A percentile compares a stretch with the other conserved stretches of the same genome.
Conservation (phyloP, 64 coral and sea anemone species). For the Montipora foliosa region DNA sequence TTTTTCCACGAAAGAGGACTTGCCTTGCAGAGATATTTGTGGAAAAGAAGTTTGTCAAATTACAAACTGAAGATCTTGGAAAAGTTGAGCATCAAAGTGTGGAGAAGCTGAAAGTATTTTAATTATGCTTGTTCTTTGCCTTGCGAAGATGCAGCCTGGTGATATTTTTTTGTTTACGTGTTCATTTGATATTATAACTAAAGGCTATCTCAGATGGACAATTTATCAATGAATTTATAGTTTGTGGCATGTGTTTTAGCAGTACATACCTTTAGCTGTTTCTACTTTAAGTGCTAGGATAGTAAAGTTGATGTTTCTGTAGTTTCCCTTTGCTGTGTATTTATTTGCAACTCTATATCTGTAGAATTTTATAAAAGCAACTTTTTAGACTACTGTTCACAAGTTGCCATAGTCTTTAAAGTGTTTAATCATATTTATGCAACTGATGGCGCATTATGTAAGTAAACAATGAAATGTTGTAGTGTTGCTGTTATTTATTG, state of each 20-base stretch:
- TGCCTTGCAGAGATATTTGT: conserved; percentile 1
- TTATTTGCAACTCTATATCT: conserved; percentile 11
- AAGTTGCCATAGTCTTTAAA: conserved; percentile 6
- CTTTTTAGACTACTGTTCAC: conserved; percentile 6
- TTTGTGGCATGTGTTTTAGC: neutral
- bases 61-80: neutral
- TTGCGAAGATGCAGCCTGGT: conserved; percentile 1
- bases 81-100: neutral
- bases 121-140: neutral
- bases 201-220: conserved; percentile 1
- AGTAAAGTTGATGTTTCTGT: conserved; percentile 2
- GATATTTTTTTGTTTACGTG: conserved; percentile 4
- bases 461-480: neutral
- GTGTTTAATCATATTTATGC: neutral
- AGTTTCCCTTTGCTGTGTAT: neutral
- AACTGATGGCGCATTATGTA: neutral
- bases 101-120: conserved; percentile 13
- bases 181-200: conserved; percentile 13
- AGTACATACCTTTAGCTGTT: conserved; percentile 7
- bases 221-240: neutral
- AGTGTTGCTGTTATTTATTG: neutral
- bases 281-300: conserved; percentile 17
- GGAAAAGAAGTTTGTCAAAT: conserved; percentile 4
- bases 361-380: neutral
- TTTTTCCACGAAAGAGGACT: neutral